Evolutionary conservation across 2,888 invertebrate species (phyloP).

Genomic region (Archaeoteleia sp.): DNA sequence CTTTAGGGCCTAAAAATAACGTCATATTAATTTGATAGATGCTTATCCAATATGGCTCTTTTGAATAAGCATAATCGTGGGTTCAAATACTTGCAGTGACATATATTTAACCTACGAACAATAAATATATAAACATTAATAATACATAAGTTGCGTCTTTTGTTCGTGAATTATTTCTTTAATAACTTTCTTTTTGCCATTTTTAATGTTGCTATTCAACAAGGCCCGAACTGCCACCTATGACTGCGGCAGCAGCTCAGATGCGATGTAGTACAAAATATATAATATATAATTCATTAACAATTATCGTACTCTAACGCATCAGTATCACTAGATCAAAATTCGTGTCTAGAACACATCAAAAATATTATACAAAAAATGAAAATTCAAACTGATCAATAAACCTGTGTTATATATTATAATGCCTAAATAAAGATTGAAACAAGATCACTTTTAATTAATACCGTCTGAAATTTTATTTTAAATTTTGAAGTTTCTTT

Average conservation of each 20-base stretch:
- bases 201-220: slow-evolving; percentile 53
- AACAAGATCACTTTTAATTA: too few relatives aligned
- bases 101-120: slow-evolving; percentile 39
- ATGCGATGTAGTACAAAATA: slow-evolving; percentile 70
- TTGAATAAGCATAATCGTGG: slow-evolving; percentile 58
- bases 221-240: slow-evolving; percentile 69
- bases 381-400: too few relatives aligned
- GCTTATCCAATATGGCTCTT: slow-evolving; percentile 65
- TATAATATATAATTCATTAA: slow-evolving; percentile 55
- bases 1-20: slow-evolving; percentile 9
- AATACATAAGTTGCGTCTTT: slow-evolving; percentile 3
- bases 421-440: too few relatives aligned
- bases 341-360: slow-evolving; percentile 10
- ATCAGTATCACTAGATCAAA: slow-evolving; percentile 29
- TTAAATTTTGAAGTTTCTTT: too few relatives aligned
- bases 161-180: slow-evolving; percentile 9
- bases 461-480: too few relatives aligned
- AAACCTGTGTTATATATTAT: too few relatives aligned
- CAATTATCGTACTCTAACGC: slow-evolving; percentile 24
- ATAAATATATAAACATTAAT: slow-evolving; percentile 44
- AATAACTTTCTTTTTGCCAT: slow-evolving; percentile 2
- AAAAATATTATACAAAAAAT: slow-evolving; percentile 2
- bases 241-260: slow-evolving; percentile 70
- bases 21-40: slow-evolving; percentile 35
- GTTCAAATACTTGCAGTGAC: slow-evolving; percentile 15